Conservation (phyloP, 2,888 invertebrate genomes). For the Pyrrhosoma nymphula region DNA sequence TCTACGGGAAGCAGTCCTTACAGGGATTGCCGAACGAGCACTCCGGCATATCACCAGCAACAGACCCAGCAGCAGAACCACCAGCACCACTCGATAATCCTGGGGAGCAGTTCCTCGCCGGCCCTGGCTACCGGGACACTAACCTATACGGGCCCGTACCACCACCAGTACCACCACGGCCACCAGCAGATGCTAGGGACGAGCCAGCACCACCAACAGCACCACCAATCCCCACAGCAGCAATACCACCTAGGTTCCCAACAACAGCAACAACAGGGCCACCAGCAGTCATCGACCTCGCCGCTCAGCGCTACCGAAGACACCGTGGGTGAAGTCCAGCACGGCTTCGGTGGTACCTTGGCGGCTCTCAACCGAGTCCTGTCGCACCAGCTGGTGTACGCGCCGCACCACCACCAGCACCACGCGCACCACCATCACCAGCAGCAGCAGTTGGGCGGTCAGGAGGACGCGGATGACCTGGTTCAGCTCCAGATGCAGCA, state of each 20-base stretch:
- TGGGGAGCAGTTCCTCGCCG: slow-evolving; percentile 66
- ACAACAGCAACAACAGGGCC: slow-evolving; percentile 68
- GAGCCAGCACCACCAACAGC: slow-evolving; percentile 59
- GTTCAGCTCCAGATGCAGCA: slow-evolving; percentile 71
- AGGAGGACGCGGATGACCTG: slow-evolving; percentile 70
- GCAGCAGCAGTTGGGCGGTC: neutral
- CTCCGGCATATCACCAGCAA: slow-evolving; percentile 33
- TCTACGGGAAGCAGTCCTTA: neutral
- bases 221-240: slow-evolving; percentile 67
- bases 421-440: slow-evolving; percentile 72
- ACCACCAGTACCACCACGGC: slow-evolving; percentile 41
- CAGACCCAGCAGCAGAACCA: slow-evolving; percentile 60
- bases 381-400: neutral
- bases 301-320: slow-evolving; percentile 70
- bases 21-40: neutral
- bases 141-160: slow-evolving; percentile 71
- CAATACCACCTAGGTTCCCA: slow-evolving; percentile 64
- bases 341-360: slow-evolving; percentile 71
- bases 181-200: slow-evolving; percentile 37
- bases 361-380: slow-evolving; percentile 34
- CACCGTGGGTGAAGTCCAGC: slow-evolving; percentile 71
- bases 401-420: slow-evolving; percentile 18
- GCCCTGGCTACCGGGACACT: slow-evolving; percentile 68
- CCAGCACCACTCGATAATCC: slow-evolving; percentile 22
- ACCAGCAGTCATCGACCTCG: slow-evolving; percentile 59